These are phyloP conservation scores for Plotosus lineatus DNA, from an alignment of 2,113 vertebrate genomes.

Conservation along the genomic window DNA sequence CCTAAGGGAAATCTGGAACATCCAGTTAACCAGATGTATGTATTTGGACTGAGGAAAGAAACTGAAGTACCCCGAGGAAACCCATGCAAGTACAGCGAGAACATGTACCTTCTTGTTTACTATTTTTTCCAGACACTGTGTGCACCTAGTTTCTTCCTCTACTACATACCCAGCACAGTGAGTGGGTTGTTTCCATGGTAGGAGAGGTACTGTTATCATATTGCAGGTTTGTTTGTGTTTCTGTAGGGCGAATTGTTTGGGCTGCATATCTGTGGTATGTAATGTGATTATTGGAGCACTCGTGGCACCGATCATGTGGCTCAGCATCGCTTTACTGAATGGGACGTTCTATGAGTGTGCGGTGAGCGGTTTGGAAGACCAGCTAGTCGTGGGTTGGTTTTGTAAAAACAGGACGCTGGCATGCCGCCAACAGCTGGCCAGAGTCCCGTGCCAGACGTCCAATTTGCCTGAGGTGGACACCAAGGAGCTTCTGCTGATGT, in stretches of 20 bases:
- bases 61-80: too few relatives aligned
- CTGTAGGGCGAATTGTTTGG: constrained; percentile 57
- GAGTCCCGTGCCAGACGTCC: constrained; percentile 79
- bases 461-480: constrained; percentile 69
- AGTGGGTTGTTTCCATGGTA: neutral
- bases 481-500: constrained; percentile 79
- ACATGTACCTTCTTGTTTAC: too few relatives aligned
- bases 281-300: constrained; percentile 68
- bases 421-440: constrained; percentile 77
- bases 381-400: constrained; percentile 70
- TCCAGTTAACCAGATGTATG: too few relatives aligned
- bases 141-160: too few relatives aligned
- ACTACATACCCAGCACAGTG: neutral
- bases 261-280: constrained; percentile 57
- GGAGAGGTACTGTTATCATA: neutral
- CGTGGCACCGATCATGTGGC: constrained; percentile 89
- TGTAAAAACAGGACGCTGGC: constrained; percentile 77
- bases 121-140: too few relatives aligned
- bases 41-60: too few relatives aligned
- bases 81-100: too few relatives aligned
- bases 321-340: constrained; percentile 88
- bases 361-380: constrained; percentile 80
- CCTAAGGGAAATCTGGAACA: too few relatives aligned
- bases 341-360: constrained; percentile 92
- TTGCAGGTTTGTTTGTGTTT: neutral